Percentiles rank a stretch among this genome's conserved stretches.
phyloP scores from a whole-genome alignment of 1,140 invertebrate genomes.

The Melipona quadrifasciata region DNA sequence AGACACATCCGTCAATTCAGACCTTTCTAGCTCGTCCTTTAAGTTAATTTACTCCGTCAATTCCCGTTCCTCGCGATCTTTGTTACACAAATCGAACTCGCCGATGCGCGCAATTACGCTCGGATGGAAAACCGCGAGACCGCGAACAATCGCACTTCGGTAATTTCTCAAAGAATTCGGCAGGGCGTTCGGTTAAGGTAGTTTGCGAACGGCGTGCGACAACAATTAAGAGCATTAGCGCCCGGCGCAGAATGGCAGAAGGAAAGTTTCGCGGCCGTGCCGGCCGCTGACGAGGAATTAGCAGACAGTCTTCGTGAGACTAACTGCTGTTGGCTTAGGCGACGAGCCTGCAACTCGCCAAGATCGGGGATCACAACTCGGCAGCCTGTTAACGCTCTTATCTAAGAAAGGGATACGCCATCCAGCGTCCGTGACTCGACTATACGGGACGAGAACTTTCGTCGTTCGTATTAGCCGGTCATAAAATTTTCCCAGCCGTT shows the following conservation, averaged over 20 bases:
- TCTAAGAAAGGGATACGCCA: slow-evolving; percentile 45
- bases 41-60: too few relatives aligned
- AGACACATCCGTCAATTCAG: too few relatives aligned
- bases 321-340: slow-evolving; percentile 59
- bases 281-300: slow-evolving; percentile 57
- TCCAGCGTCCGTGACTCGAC: slow-evolving; percentile 43
- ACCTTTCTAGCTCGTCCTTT: too few relatives aligned
- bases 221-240: slow-evolving; percentile 63
- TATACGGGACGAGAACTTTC: slow-evolving; percentile 18
- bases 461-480: too few relatives aligned
- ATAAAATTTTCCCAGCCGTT: neutral
- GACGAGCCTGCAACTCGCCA: slow-evolving; percentile 50
- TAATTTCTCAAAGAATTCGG: slow-evolving; percentile 17
- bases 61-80: neutral
- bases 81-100: neutral
- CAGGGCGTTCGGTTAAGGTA: slow-evolving; percentile 6
- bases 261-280: slow-evolving; percentile 35
- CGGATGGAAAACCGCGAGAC: neutral
- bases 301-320: slow-evolving; percentile 52
- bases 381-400: slow-evolving; percentile 51
- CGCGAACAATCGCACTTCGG: neutral
- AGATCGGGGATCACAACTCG: slow-evolving; percentile 56
- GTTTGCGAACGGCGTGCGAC: slow-evolving; percentile 16
- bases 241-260: neutral
- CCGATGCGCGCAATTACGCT: neutral